Conservation (phyloP, 2,797 vertebrate species). For the Amblyraja radiata region DNA sequence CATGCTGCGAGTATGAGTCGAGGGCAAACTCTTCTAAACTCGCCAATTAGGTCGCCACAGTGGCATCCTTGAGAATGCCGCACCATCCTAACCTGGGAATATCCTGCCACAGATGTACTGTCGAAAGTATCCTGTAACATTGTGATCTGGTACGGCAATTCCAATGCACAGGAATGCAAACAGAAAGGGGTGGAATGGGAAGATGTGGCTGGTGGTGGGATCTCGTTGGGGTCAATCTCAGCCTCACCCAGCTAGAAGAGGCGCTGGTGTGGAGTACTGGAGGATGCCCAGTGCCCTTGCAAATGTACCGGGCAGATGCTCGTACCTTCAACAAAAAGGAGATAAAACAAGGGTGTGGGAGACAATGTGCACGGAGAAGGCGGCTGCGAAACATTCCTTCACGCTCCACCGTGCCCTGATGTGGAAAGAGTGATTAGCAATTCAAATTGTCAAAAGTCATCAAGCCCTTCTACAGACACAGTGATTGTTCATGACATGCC, state of each 20-base stretch:
- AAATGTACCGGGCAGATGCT: background rate
- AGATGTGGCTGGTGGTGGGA: no score
- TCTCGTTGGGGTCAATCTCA: background rate
- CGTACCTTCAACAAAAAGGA: background rate
- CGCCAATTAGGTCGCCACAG: no score
- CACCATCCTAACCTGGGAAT: no score
- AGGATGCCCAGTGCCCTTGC: background rate
- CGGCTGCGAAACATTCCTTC: background rate
- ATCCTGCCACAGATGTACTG: no score
- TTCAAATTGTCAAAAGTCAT: constrained; percentile 33
- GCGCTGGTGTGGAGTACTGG: background rate
- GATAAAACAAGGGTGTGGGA: background rate
- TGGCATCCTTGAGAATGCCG: no score
- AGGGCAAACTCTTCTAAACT: no score
- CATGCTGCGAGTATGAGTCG: no score
- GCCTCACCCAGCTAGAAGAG: background rate
- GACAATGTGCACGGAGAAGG: background rate
- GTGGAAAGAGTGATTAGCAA: constrained; percentile 12
- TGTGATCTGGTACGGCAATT: no score
- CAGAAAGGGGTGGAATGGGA: no score
- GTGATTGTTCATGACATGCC: background rate
- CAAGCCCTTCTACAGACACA: background rate
- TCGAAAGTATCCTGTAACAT: no score
- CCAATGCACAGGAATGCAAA: no score
- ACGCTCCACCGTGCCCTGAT: background rate